Evolutionary conservation across 2,113 vertebrate genomes (phyloP), one percentile per base, ranked within the genome.

Genomic region (Porphyrio hochstetteri): DNA sequence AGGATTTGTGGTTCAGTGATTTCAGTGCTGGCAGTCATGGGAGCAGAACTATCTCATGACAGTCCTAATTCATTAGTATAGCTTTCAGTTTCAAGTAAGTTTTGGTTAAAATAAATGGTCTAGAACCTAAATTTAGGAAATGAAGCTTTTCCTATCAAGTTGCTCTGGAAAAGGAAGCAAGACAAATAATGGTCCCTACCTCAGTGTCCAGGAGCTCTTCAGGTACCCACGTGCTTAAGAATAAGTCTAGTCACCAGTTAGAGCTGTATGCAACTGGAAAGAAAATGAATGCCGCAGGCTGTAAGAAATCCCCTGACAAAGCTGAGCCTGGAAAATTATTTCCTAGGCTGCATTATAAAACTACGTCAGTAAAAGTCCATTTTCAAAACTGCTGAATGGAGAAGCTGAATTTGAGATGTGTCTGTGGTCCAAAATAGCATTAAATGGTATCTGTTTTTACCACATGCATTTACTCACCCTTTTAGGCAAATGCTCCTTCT

Each of bases 1-100:
- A 93, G 88, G 93, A 92, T 93, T 94, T 96, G 53, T 75, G 77
- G 90, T 95, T 95, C 93, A 92, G 36, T 84, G 88, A 74, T 90
- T 94, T 82, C 23, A 69, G 69, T 76, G 33, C 68, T 93, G 28
- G 19, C 92, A 88, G 75, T 87, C 80, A 61, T 40, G 76, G 44
- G 72, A 88, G 83, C 72, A 52, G 53, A 68, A 35, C 57, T 75
- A 44, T 82, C 53, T 84, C 57, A 15, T 7, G 6, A 33, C 44
- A 82, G 28, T 68, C 57, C 21, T 69, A 55, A 78, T 56, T 89
- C 53, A 68, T 78, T 86, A 52, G 11, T 74, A 46, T 36, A 81
- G 35, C n/a, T 86, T 92, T 81, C 33, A 11, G 12, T 85, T 93
- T 91, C 88, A 76, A 33, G 3, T 55, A 42, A 68, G 33, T 38